phyloP scores from a whole-genome alignment of 2,113 vertebrate species.

The Fulmarus glacialis region DNA sequence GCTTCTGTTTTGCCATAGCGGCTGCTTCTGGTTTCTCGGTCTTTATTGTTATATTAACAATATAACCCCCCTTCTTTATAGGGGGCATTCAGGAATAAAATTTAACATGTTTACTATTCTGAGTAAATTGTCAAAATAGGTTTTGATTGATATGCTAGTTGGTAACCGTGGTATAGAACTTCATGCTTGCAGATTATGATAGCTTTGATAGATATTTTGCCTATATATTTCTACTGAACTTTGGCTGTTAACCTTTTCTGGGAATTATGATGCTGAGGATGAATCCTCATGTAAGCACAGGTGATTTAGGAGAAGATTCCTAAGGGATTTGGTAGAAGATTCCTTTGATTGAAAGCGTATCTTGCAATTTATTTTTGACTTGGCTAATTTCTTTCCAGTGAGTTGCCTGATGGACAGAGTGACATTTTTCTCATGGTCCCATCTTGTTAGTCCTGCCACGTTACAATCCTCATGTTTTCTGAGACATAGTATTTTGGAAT shows the following conservation, averaged over 20 bases:
- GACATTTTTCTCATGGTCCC: neutral
- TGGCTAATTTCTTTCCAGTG: neutral
- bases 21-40: neutral
- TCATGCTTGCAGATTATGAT: neutral
- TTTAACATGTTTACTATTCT: neutral
- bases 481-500: neutral
- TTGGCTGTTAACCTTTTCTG: neutral
- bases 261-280: neutral
- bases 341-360: accelerated
- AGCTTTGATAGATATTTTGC: neutral
- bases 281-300: neutral
- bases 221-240: neutral
- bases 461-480: neutral
- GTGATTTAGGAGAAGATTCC: neutral
- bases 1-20: neutral
- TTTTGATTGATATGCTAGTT: neutral
- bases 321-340: neutral
- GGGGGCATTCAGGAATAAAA: neutral
- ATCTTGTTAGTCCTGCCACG: neutral
- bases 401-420: neutral
- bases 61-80: neutral
- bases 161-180: neutral
- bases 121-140: neutral
- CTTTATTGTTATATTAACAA: neutral
- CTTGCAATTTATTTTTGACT: neutral